Conservation (phyloP, 1,140 invertebrate species). For the Monochamus saltuarius region DNA sequence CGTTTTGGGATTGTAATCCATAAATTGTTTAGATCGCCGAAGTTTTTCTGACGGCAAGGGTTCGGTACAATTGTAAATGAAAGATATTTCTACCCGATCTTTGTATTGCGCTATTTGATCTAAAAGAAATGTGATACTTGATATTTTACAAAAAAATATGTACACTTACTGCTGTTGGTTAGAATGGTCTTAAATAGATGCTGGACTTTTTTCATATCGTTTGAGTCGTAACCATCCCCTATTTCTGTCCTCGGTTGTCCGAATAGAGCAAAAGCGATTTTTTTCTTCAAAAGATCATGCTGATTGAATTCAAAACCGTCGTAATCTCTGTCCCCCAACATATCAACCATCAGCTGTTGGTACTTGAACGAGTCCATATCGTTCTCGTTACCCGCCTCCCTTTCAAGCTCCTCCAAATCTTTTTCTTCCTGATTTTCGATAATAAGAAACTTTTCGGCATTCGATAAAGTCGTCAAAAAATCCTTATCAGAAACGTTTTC, state of each 20-base stretch:
- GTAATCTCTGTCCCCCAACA: slow-evolving; percentile 44
- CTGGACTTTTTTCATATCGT: slow-evolving; percentile 26
- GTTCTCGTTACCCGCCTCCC: slow-evolving; percentile 8
- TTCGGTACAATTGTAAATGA: slow-evolving; percentile 42
- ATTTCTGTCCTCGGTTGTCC: slow-evolving; percentile 32
- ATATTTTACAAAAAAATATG: neutral
- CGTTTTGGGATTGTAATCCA: slow-evolving; percentile 37
- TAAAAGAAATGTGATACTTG: slow-evolving; percentile 22
- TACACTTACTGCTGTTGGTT: slow-evolving; percentile 35
- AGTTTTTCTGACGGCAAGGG: slow-evolving; percentile 40
- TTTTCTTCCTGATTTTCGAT: slow-evolving; percentile 26
- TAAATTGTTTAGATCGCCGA: slow-evolving; percentile 31
- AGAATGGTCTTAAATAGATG: slow-evolving; percentile 31
- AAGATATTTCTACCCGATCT: slow-evolving; percentile 36
- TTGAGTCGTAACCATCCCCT: slow-evolving; percentile 30
- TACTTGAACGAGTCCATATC: slow-evolving; percentile 31
- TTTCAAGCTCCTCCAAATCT: slow-evolving; percentile 22
- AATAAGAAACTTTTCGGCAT: slow-evolving; percentile 18
- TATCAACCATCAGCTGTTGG: slow-evolving; percentile 40
- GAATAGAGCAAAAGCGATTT: slow-evolving; percentile 43
- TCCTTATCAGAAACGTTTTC: slow-evolving; percentile 27
- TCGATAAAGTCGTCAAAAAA: slow-evolving; percentile 23
- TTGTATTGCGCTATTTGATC: slow-evolving; percentile 37
- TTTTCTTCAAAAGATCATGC: slow-evolving; percentile 34
- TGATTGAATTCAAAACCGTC: slow-evolving; percentile 40